Conservation (phyloP, 1,140 invertebrate species). For the Eurosta solidaginis region DNA sequence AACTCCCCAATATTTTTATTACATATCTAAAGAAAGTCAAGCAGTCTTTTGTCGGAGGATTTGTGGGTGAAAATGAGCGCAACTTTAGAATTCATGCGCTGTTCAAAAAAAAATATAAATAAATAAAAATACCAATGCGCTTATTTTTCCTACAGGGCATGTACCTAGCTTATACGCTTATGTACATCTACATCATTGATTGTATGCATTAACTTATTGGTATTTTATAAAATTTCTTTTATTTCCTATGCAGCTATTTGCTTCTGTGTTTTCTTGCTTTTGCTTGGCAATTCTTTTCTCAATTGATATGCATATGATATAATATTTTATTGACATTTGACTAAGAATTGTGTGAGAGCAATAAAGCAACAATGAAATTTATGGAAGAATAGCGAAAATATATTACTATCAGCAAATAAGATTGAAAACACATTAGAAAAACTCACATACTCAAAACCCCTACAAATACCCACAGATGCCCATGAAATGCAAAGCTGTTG, state of each 20-base stretch:
- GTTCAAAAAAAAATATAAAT: no score
- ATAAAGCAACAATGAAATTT: slow-evolving; percentile 26
- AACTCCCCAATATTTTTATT: no score
- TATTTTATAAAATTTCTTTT: slow-evolving; percentile 20
- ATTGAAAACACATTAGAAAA: slow-evolving; percentile 17
- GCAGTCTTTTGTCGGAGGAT: no score
- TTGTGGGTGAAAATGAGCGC: no score
- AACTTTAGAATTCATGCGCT: no score
- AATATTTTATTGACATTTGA: slow-evolving; percentile 28
- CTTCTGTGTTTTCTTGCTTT: neutral
- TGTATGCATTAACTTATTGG: slow-evolving; percentile 8
- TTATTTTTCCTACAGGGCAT: neutral
- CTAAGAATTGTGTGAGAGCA: neutral
- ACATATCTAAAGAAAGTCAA: no score
- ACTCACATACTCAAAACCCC: neutral
- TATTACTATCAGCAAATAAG: slow-evolving; percentile 26
- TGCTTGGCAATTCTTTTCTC: neutral
- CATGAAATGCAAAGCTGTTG: neutral
- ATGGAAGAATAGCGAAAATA: slow-evolving; percentile 21
- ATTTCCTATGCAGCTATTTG: slow-evolving; percentile 21
- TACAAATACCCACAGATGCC: neutral
- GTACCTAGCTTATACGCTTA: neutral
- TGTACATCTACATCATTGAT: neutral
- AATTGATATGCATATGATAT: slow-evolving; percentile 16
- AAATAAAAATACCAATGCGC: no score